These are phyloP conservation scores for Aleiodes testaceus DNA, from an alignment of 2,888 invertebrate species.

Conservation along the genomic window DNA sequence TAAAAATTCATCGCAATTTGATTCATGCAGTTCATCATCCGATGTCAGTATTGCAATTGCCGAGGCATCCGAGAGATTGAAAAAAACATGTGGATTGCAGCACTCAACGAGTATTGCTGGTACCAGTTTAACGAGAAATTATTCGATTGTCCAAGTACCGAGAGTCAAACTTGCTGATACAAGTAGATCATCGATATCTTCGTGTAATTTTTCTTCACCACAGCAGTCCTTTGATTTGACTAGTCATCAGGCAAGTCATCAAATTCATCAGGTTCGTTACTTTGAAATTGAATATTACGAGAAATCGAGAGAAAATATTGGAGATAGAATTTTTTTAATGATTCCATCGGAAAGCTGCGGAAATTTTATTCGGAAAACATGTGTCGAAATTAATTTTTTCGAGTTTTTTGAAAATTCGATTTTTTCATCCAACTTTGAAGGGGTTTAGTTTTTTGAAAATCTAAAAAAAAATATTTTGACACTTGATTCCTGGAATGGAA, in stretches of 20 bases:
- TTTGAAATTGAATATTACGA: background rate
- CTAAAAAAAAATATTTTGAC: too few relatives aligned
- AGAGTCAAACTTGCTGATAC: constrained; percentile 70
- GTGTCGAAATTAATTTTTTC: too few relatives aligned
- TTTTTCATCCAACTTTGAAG: too few relatives aligned
- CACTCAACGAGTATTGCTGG: constrained; percentile 66
- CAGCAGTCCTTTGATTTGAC: constrained; percentile 74
- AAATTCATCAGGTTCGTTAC: constrained; percentile 33
- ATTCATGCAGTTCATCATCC: constrained; percentile 84
- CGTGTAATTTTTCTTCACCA: constrained; percentile 70
- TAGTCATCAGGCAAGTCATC: constrained; percentile 47
- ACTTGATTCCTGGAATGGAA: too few relatives aligned
- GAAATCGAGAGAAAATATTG: too few relatives aligned
- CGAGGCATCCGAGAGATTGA: constrained; percentile 77
- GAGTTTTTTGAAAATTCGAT: too few relatives aligned
- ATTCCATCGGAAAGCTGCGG: too few relatives aligned
- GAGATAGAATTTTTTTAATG: too few relatives aligned
- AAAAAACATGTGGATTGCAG: constrained; percentile 77
- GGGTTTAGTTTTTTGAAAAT: too few relatives aligned
- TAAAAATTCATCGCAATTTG: constrained; percentile 80
- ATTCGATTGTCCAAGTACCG: constrained; percentile 72
- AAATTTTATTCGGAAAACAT: too few relatives aligned
- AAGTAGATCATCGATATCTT: constrained; percentile 73
- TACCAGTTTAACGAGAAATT: constrained; percentile 45
- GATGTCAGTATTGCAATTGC: constrained; percentile 79